Base-by-base conservation (phyloP, 2,797 vertebrate species). In the Nannoperca australis region DNA sequence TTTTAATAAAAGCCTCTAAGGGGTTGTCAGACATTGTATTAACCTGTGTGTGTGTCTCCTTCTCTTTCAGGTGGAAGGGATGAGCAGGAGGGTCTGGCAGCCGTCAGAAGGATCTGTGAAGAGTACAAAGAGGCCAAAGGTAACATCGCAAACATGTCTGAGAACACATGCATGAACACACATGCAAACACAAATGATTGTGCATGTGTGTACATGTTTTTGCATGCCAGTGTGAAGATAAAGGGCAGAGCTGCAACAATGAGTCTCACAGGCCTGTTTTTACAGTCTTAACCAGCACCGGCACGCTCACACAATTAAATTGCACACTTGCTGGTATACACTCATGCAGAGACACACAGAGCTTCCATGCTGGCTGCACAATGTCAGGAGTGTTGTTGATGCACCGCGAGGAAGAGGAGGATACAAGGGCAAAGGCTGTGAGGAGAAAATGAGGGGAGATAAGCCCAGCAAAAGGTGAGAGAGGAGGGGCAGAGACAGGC, bases 61-160 rank as follows among this genome's bases (percentile, higher is more conserved):
- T 76, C 66, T 85, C 71, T 83, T 86, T 86, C 83, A 98, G 97
- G 95, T 83, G 97, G 95, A 74, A 96, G 95, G 83, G 89, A 92
- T 72, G 90, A 95, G 59, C 84, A 72, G 44, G 94, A 95, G 83
- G 96, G 96, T 82, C 92, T 92, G 77, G 88, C 93, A 67, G 95
- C 89, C 0, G 89, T 96, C 88, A 95, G 75, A 80, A 94, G 86
- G 88, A 95, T 97, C 85, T 84, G 91, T 82, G 89, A 96, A 88
- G 96, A 97, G 85, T 90, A 94, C 59, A 89, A 89, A 89, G 90
- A 95, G 79, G 93, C 92, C 86, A 95, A 96, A 96, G 97, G 97
- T 98, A 96, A 81, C n/a, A 30, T 14, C 49, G 30, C 32, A 45
- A 81, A 85, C 77, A 86, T 40, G 24, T 65, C 49, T 15, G 14